Evolutionary conservation across 2,888 invertebrate genomes (phyloP), one percentile per base, ranked within the genome.

Genomic region (Aspidiotus rigidus): DNA sequence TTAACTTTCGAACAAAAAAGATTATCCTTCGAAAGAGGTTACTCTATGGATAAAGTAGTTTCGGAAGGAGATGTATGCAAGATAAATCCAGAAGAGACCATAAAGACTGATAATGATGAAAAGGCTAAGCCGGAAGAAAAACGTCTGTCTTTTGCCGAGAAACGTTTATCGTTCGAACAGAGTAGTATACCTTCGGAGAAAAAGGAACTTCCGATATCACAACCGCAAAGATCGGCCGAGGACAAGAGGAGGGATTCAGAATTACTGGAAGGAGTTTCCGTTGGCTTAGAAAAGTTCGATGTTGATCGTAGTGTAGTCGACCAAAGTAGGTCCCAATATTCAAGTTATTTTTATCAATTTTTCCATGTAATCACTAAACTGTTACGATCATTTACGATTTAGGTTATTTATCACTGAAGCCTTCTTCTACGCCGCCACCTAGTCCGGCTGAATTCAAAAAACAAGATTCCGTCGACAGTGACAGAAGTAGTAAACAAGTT

Each of bases 381-480:
- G 39, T 56, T 42, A n/a, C 57, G 15, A 17, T 28, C 17, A 62
- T 67, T 59, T 72, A 59, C 72, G 72, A 79, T 80, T 72, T 79
- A 85, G 86, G 84, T 79, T 79, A 84, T 63, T 79, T 79, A 74
- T 83, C 82, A 72, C 83, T 85, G 11, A 73, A 73, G 69, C 72
- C 73, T 28, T 84, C 85, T 53, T 85, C 85, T 77, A 86, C 86
- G 71, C 86, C 86, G 72, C 86, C 86, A 63, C 86, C 86, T 8
- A 86, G 86, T 74, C 86, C 86, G 54, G 85, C 86, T 69, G 86
- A 86, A 77, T 81, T 86, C 75, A 74, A 74, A 70, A 60, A 69
- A 62, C 62, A 57, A 11, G 69, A 69, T 62, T 62, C 41, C 1
- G 63, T 62, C 7, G 55, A 62, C 17, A 62, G 69, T 57, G 64